Conservation (phyloP, 2,797 vertebrate species). For the Danio kyathit region DNA sequence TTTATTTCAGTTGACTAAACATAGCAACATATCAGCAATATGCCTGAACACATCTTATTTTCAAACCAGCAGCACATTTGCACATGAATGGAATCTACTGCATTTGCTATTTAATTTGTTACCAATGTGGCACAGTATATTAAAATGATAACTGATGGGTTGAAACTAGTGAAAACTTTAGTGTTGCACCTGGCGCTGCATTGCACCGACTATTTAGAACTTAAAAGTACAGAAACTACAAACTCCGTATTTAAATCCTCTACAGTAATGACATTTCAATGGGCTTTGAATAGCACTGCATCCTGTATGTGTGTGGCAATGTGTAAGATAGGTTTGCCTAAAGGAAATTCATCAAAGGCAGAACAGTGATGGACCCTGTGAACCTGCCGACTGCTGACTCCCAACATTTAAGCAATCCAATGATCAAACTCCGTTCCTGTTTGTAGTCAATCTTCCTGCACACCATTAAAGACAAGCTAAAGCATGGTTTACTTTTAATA, state of each 20-base stretch:
- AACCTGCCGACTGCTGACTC: constrained; percentile 11
- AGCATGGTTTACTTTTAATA: neutral
- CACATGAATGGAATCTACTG: no score
- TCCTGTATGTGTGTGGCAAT: constrained; percentile 1
- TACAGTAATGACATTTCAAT: neutral
- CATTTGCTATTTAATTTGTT: no score
- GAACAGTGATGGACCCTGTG: neutral
- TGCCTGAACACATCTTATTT: no score
- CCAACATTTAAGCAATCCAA: neutral
- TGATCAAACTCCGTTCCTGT: neutral
- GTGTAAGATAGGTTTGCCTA: neutral
- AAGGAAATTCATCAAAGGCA: constrained; percentile 28
- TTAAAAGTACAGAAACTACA: no score
- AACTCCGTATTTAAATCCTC: neutral
- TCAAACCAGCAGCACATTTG: no score
- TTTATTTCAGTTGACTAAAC: no score
- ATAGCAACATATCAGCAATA: no score
- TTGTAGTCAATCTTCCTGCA: neutral
- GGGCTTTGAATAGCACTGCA: neutral
- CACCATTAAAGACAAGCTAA: neutral
- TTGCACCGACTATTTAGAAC: no score
- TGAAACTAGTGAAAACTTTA: no score
- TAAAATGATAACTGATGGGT: no score
- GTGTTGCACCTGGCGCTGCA: no score
- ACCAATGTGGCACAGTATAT: no score